Percentiles rank a stretch among this genome's conserved stretches.
phyloP scores from a whole-genome alignment of 2,888 invertebrate genomes.

The Stenotaenia linearis region DNA sequence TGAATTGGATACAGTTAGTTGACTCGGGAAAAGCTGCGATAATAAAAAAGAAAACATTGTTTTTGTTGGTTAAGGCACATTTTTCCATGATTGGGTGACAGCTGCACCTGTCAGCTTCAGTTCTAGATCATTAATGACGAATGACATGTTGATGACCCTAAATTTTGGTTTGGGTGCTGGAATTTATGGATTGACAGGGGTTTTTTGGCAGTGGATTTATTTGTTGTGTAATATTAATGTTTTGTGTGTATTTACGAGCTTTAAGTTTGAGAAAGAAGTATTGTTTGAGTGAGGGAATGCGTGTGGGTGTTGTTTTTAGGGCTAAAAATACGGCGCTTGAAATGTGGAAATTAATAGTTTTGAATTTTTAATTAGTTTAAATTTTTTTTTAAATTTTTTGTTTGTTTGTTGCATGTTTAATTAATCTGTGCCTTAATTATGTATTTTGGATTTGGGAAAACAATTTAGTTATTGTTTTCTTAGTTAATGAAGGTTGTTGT shows the following conservation, averaged over 20 bases:
- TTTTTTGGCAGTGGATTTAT: not conserved
- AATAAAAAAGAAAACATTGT: not conserved
- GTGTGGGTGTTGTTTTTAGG: too few species aligned
- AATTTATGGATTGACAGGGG: not conserved
- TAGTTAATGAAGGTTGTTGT: too few species aligned
- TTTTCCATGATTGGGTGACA: not conserved
- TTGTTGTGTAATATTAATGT: not conserved
- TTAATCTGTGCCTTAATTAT: too few species aligned
- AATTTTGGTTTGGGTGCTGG: not conserved
- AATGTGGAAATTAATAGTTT: too few species aligned
- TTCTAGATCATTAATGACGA: constrained; percentile 24
- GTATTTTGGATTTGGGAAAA: too few species aligned
- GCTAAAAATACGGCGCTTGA: too few species aligned
- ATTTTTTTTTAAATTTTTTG: not conserved
- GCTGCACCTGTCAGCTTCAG: constrained; percentile 15
- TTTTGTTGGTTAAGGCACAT: not conserved
- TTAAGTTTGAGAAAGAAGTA: not conserved
- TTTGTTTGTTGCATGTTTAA: not conserved
- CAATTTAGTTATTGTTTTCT: not conserved
- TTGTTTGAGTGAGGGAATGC: too few species aligned
- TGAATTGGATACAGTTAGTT: not conserved
- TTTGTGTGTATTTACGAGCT: not conserved
- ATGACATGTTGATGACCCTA: constrained; percentile 1
- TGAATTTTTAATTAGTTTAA: too few species aligned
- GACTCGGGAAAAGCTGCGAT: not conserved